Conservation (phyloP, 2,888 invertebrate genomes). For the Cephus pygmeus region DNA sequence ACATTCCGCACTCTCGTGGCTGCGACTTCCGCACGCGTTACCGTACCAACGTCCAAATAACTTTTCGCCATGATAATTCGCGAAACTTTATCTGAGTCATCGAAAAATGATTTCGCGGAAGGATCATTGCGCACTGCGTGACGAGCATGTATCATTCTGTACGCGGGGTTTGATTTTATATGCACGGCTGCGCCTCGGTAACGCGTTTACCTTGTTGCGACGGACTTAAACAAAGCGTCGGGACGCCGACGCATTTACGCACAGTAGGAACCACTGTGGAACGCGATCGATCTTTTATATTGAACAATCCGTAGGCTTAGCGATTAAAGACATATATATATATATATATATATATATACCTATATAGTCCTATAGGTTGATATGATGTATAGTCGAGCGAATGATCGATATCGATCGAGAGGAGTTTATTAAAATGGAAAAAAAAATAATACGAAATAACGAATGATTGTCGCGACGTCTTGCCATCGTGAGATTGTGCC, state of each 20-base stretch:
- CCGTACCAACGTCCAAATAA: no score
- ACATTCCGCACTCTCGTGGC: background rate
- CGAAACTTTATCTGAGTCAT: background rate
- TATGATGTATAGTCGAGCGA: background rate
- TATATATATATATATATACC: background rate
- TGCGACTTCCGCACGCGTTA: background rate
- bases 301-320: constrained; percentile 3
- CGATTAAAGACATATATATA: background rate
- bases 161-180: background rate
- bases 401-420: constrained; percentile 22
- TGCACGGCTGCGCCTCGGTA: background rate
- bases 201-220: background rate
- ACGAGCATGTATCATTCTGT: background rate
- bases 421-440: background rate
- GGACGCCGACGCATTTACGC: background rate
- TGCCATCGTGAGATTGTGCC: constrained; percentile 67
- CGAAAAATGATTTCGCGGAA: background rate
- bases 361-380: background rate
- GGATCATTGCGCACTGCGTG: background rate
- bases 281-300: constrained; percentile 8
- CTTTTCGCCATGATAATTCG: no score
- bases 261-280: background rate
- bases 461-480: constrained; percentile 60
- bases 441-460: constrained; percentile 23
- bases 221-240: background rate